Base-by-base conservation (phyloP, 2,888 invertebrate species). In the Nomada goodeniana region DNA sequence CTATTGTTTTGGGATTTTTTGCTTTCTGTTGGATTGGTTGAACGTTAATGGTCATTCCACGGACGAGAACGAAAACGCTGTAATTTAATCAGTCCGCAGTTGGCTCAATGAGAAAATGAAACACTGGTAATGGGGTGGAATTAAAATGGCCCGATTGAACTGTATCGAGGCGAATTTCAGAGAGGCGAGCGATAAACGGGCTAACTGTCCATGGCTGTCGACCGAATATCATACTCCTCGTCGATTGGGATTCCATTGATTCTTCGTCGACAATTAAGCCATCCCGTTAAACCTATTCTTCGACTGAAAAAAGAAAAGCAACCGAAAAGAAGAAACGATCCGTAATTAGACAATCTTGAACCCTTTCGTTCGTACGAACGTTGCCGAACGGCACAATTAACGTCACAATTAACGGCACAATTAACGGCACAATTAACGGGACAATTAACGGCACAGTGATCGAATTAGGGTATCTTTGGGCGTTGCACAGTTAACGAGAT, bases 401-500 rank as follows among this genome's bases (percentile, higher is more conserved):
- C 23, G 47, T 70, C 68, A 72, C 81, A 64, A 83, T 84, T 78
- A 82, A 67, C 68, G 73, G 60, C 63, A 60, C 50, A 52, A n/a
- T n/a, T n/a, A 57, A 26, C 71, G 47, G 72, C 68, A 72, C 81
- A 23, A 23, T 23, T 23, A 23, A 23, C 23, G 47, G 72, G 65
- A 72, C 81, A 64, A 83, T 84, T 78, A 82, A 67, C 68, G 73
- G 60, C 63, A 60, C 50, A 52, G 74, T 47, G 74, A 77, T 60
- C 55, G n/a, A 75, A 50, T 53, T 23, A 53, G 5, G 47, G 26
- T 69, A 80, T 75, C 76, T 76, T 60, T 42, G 53, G 57, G 63
- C 60, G 63, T 78, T 68, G 78, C 50, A 68, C 71, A 64, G 78
- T 80, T 88, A 89, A 89, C 84, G 79, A 86, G 83, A 90, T 88